Percentiles rank a stretch among this genome's conserved stretches.
Evolutionary conservation across 2,113 vertebrate genomes (phyloP).

Genomic region (Gasterosteus aculeatus): DNA sequence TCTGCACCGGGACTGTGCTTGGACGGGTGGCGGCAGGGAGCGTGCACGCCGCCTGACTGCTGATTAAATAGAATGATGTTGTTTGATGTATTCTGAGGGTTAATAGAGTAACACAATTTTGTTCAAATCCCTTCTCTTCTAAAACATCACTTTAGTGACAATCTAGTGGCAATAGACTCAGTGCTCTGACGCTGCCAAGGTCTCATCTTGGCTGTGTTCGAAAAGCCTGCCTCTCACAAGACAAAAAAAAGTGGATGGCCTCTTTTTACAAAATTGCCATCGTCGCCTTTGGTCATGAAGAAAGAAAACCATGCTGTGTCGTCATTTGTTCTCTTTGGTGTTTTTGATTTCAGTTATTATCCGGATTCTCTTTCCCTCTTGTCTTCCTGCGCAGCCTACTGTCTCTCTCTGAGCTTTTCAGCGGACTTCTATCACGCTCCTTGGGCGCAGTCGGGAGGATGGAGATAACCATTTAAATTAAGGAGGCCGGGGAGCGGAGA

Average conservation of each 20-base stretch:
- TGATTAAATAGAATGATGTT: slow-evolving; percentile 66
- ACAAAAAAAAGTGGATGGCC: slow-evolving; percentile 39
- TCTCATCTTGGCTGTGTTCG: slow-evolving; percentile 35
- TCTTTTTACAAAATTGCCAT: slow-evolving; percentile 46
- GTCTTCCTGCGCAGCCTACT: slow-evolving; percentile 9
- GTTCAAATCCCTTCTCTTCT: slow-evolving; percentile 51
- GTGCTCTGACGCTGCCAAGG: slow-evolving; percentile 44
- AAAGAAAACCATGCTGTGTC: slow-evolving; percentile 48
- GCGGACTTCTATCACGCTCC: slow-evolving; percentile 51
- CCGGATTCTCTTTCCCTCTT: slow-evolving; percentile 22
- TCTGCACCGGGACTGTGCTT: not conserved
- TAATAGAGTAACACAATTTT: slow-evolving; percentile 60
- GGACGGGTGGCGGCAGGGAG: slow-evolving; percentile 17
- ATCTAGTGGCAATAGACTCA: slow-evolving; percentile 55
- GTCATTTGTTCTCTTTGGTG: slow-evolving; percentile 60
- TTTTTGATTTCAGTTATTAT: slow-evolving; percentile 58
- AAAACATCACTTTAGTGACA: slow-evolving; percentile 56
- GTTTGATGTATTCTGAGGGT: slow-evolving; percentile 69
- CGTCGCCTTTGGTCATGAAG: slow-evolving; percentile 50
- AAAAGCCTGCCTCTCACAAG: slow-evolving; percentile 37
- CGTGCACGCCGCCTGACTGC: slow-evolving; percentile 37
- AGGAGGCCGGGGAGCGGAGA: slow-evolving; percentile 43
- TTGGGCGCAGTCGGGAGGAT: slow-evolving; percentile 47
- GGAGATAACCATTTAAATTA: slow-evolving; percentile 64
- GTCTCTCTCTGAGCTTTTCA: slow-evolving; percentile 48